Base-by-base conservation (phyloP, 2,888 invertebrate species). In the Unio delphinus region DNA sequence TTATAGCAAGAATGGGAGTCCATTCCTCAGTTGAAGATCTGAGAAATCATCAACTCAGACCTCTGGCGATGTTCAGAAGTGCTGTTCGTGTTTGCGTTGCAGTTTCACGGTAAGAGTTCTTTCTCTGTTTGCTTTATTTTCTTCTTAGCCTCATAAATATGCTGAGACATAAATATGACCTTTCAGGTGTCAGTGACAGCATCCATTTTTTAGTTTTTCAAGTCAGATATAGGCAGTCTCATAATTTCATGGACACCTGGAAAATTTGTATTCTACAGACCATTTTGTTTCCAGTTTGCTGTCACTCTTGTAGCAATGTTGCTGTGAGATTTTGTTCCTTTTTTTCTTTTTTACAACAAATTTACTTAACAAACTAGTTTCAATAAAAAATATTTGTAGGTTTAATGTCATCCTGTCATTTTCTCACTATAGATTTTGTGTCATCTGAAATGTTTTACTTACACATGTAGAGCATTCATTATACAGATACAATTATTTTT, bases 1-100 rank as follows among this genome's bases (percentile, higher is more conserved):
- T 87, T 87, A 90, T 83, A 80, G 91, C 88, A 70, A 90, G 81
- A 86, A 91, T 83, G 89, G 90, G 89, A 84, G 87, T 58, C n/a
- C n/a, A 26, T 58, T 58, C 23, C 11, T 23, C n/a, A 20, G 58
- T 26, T 23, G 58, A 26, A 17, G 26, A n/a, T 58, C 58, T 23
- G n/a, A 58, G 8, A 58, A 58, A 55, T 26, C 65, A 67, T 17
- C 75, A 74, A 54, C 68, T 73, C 34, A 71, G 78, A 58, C 73
- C 83, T n/a, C 78, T 81, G 65, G 82, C 80, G 59, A 78, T 74
- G 34, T 86, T 87, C 75, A 74, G 87, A 34, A 83, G 84, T 68
- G 86, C 85, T 20, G 85, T 81, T 20, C 78, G 85, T 34, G 83
- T 81, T n/a, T 79, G 85, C 20, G 80, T 87, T 56, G 86, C 87